Conservation (phyloP, 1,140 invertebrate genomes). For the Cardiocondyla obscurior region DNA sequence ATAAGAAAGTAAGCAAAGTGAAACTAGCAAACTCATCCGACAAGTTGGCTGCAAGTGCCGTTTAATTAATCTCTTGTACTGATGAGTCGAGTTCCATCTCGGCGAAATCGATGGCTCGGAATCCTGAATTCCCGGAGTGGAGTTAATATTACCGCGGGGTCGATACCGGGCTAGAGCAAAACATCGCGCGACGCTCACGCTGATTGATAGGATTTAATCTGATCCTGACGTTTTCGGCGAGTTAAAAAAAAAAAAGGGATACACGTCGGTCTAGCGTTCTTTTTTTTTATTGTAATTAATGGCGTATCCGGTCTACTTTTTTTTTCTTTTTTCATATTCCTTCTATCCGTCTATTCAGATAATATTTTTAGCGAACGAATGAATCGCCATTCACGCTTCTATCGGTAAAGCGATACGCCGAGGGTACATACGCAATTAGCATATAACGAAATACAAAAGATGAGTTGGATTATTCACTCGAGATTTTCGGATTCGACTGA, state of each 20-base stretch:
- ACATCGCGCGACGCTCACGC: constrained; percentile 5
- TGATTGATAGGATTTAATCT: constrained; percentile 56
- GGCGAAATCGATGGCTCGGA: constrained; percentile 24
- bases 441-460: background rate
- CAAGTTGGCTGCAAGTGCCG: background rate
- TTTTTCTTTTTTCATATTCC: background rate
- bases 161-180: constrained; percentile 31
- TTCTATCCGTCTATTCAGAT: background rate
- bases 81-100: constrained; percentile 2
- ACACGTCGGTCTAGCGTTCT: background rate
- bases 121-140: constrained; percentile 35
- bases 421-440: background rate
- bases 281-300: constrained; percentile 35
- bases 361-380: constrained; percentile 18
- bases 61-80: constrained; percentile 22
- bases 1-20: background rate
- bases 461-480: background rate
- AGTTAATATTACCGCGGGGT: constrained; percentile 38
- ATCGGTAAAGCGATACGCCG: background rate
- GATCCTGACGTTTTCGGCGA: constrained; percentile 2
- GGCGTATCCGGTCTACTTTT: background rate
- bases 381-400: background rate
- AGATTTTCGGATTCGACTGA: background rate
- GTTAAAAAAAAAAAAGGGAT: constrained; percentile 10
- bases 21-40: background rate